These are phyloP conservation scores for Naja naja DNA, from an alignment of 2,113 vertebrate genomes.

Conservation along the genomic window DNA sequence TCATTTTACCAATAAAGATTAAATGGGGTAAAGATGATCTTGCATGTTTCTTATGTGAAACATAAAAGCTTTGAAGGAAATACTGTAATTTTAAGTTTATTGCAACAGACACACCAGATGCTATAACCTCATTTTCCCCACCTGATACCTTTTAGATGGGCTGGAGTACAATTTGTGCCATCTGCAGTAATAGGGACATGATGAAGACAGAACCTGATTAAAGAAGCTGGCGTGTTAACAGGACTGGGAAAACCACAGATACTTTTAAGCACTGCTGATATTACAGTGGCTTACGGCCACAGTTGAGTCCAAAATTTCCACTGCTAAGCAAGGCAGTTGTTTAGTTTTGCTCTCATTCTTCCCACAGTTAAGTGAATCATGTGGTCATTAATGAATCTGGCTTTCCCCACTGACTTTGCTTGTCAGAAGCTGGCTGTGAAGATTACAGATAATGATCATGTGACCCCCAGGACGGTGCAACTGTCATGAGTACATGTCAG, in stretches of 20 bases:
- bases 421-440: not conserved
- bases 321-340: not conserved
- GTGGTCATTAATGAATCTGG: not conserved
- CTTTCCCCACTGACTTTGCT: not conserved
- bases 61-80: not conserved
- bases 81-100: not conserved
- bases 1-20: not conserved
- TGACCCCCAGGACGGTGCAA: not conserved
- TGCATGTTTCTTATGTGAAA: not conserved
- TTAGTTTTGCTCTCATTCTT: not conserved
- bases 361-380: not conserved
- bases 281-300: not conserved
- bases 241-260: too few relatives aligned
- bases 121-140: not conserved
- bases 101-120: not conserved
- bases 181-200: not conserved
- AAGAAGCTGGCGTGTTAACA: not conserved
- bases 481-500: not conserved
- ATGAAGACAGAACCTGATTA: not conserved
- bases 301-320: not conserved
- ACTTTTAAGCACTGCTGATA: not conserved
- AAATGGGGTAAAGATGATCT: too few relatives aligned
- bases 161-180: not conserved
- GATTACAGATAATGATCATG: not conserved
- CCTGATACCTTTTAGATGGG: not conserved